phyloP scores from a whole-genome alignment of 2,113 vertebrate species.

The Hyperopisus bebe region DNA sequence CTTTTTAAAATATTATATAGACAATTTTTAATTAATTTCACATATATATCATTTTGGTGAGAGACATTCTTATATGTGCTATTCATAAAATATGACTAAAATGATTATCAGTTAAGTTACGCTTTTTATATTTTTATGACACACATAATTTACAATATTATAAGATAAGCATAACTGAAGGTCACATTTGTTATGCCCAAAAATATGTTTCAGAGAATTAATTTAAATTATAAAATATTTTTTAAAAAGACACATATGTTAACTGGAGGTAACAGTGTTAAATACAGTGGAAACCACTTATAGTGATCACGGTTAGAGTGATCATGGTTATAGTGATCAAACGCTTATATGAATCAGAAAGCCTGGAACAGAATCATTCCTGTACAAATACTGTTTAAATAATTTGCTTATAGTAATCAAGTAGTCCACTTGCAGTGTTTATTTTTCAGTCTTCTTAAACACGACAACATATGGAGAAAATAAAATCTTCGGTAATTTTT shows the following conservation, averaged over 20 bases:
- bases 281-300: neutral
- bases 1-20: neutral
- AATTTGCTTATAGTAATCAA: no score
- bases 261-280: neutral
- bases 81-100: neutral
- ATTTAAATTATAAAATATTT: neutral
- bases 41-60: no score
- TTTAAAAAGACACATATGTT: neutral
- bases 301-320: no score
- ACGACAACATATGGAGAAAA: no score
- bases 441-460: no score
- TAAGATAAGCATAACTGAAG: neutral
- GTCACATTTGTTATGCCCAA: neutral
- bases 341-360: no score
- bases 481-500: no score
- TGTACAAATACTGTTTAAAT: no score
- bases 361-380: no score
- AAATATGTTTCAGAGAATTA: neutral
- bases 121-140: neutral
- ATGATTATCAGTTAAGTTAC: neutral
- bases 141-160: neutral
- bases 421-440: no score
- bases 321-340: no score
- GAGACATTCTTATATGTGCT: no score
- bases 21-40: neutral